These are phyloP conservation scores for Aspiorhynchus laticeps DNA, from an alignment of 2,113 vertebrate species.

Conservation along the genomic window DNA sequence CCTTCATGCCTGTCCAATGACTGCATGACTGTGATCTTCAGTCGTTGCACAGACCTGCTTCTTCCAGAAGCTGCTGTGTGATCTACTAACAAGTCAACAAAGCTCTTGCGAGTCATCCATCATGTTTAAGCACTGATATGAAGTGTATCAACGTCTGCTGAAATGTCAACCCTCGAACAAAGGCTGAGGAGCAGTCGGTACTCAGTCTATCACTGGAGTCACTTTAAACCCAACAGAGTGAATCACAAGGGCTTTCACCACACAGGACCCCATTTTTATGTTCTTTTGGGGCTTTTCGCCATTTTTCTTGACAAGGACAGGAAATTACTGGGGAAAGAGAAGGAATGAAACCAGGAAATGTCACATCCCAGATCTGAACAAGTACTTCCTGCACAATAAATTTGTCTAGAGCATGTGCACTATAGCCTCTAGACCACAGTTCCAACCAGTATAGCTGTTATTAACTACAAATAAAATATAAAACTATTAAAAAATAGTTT, in stretches of 20 bases:
- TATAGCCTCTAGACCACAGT: neutral
- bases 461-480: neutral
- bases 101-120: slow-evolving; percentile 26
- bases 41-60: neutral
- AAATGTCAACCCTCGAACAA: slow-evolving; percentile 35
- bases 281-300: neutral
- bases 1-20: neutral
- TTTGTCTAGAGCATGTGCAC: neutral
- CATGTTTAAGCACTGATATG: slow-evolving; percentile 34
- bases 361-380: neutral
- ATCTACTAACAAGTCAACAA: slow-evolving; percentile 38
- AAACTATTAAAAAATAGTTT: neutral
- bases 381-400: neutral
- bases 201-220: slow-evolving; percentile 9
- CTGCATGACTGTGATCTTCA: slow-evolving; percentile 23
- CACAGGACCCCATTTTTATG: neutral
- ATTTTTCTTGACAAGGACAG: neutral
- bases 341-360: neutral
- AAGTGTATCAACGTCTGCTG: slow-evolving; percentile 15
- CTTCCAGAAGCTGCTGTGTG: slow-evolving; percentile 16
- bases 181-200: slow-evolving; percentile 4
- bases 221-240: slow-evolving; percentile 16
- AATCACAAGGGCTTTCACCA: slow-evolving; percentile 23
- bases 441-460: neutral
- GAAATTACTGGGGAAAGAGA: neutral